Evolutionary conservation across 1,140 invertebrate species (phyloP), one percentile per base, ranked within the genome.

Genomic region (Artemia franciscana): DNA sequence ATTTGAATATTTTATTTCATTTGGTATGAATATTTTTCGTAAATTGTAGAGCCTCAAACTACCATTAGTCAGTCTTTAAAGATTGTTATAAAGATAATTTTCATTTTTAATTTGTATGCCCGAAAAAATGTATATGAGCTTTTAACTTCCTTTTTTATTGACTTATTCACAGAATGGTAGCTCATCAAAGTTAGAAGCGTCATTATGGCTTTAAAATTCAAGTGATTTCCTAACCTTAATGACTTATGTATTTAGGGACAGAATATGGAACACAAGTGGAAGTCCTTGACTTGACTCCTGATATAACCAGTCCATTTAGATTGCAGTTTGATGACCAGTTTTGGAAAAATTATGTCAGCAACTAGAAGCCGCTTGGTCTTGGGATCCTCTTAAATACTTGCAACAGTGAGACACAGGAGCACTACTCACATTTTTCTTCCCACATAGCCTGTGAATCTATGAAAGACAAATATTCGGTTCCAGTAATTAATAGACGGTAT

Each of bases 361-460:
- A 85, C 2, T 74, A 97, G 57, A 98, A 97, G 74, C 94, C 94
- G 0, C 73, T 98, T 51, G 93, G 92, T 26, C 73, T 97, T 60
- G 85, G 87, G 5, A 93, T 96, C 68, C 73, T 97, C 5, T 76
- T 96, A 0, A 97, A 97, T 73, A 97, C 91, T 5, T 97, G 93
- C 75, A 91, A 94, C 70, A 79, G 82, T 69, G 77, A 82, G 5
- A 91, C 89, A 0, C 80, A 87, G 65, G 84, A 88, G 66, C 83
- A 86, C 67, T 96, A 95, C 73, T 81, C 84, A 15, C 80, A 88
- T 68, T 97, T 97, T 75, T 92, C 88, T 72, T 84, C 89, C 59
- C 91, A 96, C 73, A 85, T 97, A 61, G 86, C 88, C 5, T 91
- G 87, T 70, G 89, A 93, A 69, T 88, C 91, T 26, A 69, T 80